phyloP scores from a whole-genome alignment of 1,140 invertebrate species.

The Lepidostoma basale region DNA sequence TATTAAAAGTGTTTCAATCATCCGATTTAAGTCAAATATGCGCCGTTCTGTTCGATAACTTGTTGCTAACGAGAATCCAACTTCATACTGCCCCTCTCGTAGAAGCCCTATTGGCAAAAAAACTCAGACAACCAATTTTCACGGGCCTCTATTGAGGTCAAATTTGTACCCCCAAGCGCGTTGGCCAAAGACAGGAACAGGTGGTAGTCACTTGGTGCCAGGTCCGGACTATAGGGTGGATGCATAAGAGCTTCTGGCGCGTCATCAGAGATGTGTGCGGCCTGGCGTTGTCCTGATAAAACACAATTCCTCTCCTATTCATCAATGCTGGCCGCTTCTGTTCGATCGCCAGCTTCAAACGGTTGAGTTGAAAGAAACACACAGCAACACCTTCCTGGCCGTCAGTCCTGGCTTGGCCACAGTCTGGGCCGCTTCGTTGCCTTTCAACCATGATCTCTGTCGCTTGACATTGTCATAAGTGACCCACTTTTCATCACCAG shows the following conservation, averaged over 20 bases:
- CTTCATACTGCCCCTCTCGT: not conserved
- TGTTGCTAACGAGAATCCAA: not conserved
- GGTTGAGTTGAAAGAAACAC: no score
- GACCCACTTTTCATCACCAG: slow-evolving; percentile 1
- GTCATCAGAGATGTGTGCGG: not conserved
- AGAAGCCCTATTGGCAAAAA: not conserved
- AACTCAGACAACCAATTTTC: slow-evolving; percentile 7
- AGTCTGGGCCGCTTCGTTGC: not conserved
- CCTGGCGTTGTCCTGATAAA: not conserved
- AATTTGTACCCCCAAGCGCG: slow-evolving; percentile 2
- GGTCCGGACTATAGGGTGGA: slow-evolving; percentile 3
- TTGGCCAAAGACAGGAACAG: slow-evolving; percentile 8
- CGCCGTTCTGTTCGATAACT: slow-evolving; percentile 16
- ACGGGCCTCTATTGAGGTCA: slow-evolving; percentile 1
- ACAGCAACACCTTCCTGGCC: slow-evolving; percentile 12
- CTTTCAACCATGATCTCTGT: slow-evolving; percentile 6
- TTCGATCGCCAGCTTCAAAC: slow-evolving; percentile 1
- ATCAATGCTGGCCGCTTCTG: not conserved
- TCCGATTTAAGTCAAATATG: slow-evolving; percentile 2
- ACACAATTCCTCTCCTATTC: slow-evolving; percentile 11
- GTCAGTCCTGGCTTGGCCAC: slow-evolving; percentile 9
- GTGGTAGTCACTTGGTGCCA: slow-evolving; percentile 4
- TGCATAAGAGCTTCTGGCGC: slow-evolving; percentile 9
- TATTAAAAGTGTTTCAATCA: slow-evolving; percentile 6
- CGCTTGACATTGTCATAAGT: slow-evolving; percentile 3